Evolutionary conservation across 2,888 invertebrate species (phyloP).

Genomic region (Sarcophaga rosellei): DNA sequence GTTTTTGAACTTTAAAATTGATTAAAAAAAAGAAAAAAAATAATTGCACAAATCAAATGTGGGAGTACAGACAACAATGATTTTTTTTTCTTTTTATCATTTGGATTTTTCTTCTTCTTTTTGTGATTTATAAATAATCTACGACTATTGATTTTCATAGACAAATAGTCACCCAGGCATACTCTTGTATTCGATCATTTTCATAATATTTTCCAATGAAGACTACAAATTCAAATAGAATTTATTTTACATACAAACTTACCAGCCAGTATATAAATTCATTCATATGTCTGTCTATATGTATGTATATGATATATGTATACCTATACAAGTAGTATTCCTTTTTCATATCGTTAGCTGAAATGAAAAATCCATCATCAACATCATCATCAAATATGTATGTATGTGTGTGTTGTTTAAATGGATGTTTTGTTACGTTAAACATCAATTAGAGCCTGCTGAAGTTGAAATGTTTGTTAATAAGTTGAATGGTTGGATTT

Average conservation of each 20-base stretch:
- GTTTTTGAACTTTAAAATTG: not conserved
- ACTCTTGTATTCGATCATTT: not conserved
- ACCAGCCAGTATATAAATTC: too few relatives aligned
- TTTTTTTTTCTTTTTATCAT: not conserved
- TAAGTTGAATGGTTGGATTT: too few relatives aligned
- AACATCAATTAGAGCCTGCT: too few relatives aligned
- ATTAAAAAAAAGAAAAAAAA: not conserved
- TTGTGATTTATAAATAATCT: not conserved
- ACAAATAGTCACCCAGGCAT: not conserved
- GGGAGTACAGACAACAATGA: not conserved
- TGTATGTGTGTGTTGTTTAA: too few relatives aligned
- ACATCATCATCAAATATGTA: too few relatives aligned
- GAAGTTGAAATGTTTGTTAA: too few relatives aligned
- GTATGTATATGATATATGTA: too few relatives aligned
- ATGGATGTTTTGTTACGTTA: too few relatives aligned
- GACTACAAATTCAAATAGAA: not conserved
- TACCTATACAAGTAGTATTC: too few relatives aligned
- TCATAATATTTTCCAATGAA: not conserved
- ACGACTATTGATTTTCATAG: not conserved
- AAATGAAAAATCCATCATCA: too few relatives aligned
- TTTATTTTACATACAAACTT: not conserved
- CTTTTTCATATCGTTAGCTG: too few relatives aligned
- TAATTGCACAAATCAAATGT: not conserved
- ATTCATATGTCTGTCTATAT: too few relatives aligned
- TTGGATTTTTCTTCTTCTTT: not conserved